phyloP scores from a whole-genome alignment of 2,113 vertebrate genomes.

The Anguilla japonica region DNA sequence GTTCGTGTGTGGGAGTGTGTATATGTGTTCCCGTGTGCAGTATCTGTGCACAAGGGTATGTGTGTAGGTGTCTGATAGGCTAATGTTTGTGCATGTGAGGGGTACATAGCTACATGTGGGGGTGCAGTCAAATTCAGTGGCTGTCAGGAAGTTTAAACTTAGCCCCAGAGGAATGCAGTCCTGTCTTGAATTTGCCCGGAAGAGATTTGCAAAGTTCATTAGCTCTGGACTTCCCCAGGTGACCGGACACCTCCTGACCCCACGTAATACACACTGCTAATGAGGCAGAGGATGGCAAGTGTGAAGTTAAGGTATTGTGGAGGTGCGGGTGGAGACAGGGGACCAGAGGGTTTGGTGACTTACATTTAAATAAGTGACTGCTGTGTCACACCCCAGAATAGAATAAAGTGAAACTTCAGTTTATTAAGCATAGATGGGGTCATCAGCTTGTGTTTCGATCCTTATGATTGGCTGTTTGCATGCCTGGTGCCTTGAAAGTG shows the following conservation, averaged over 20 bases:
- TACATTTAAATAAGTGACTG: background rate
- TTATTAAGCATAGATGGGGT: background rate
- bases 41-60: background rate
- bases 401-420: background rate
- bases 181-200: background rate
- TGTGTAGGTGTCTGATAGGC: background rate
- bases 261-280: background rate
- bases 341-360: background rate
- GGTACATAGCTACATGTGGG: background rate
- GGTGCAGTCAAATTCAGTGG: background rate
- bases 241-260: background rate
- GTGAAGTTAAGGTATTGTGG: background rate
- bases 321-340: background rate
- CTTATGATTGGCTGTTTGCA: background rate
- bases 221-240: background rate
- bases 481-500: background rate
- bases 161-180: background rate
- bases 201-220: background rate
- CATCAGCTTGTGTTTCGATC: background rate
- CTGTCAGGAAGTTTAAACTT: slow-evolving; percentile 29
- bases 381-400: background rate
- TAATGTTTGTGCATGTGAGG: slow-evolving; percentile 1
- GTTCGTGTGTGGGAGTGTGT: background rate
- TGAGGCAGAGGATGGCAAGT: background rate
- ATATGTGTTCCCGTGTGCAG: background rate